These are phyloP conservation scores for Chondrilla cf. caribensis DNA, from an alignment of 37 sponge, comb jelly and placozoan genomes.

Conservation along the genomic window DNA sequence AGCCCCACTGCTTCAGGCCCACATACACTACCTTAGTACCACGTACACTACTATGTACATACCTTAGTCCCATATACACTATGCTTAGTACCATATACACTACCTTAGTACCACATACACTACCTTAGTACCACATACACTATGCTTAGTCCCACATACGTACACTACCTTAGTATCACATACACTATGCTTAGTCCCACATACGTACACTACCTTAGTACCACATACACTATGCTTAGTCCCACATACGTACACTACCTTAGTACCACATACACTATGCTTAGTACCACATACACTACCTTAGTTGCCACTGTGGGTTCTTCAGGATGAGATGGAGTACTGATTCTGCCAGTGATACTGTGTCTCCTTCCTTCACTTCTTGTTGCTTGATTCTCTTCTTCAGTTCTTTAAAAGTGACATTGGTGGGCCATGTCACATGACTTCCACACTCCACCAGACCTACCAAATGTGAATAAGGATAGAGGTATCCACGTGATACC, in stretches of 20 bases:
- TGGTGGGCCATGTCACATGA: constrained; percentile 2
- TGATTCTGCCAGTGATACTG: constrained; percentile 6
- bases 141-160: too few relatives aligned
- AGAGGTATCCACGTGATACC: background rate
- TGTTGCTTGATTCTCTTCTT: background rate
- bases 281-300: background rate
- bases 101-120: too few relatives aligned
- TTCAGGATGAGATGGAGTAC: constrained; percentile 7
- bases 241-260: background rate
- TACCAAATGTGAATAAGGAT: background rate
- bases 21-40: too few relatives aligned
- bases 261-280: background rate
- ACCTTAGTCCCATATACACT: background rate
- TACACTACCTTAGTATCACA: background rate
- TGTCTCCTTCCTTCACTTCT: background rate
- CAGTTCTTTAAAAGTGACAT: background rate
- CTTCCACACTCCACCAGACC: background rate
- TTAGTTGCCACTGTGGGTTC: constrained; percentile 49
- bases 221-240: too few relatives aligned
- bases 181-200: background rate
- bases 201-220: background rate
- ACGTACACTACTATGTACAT: too few relatives aligned
- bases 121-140: too few relatives aligned
- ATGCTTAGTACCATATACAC: too few relatives aligned
- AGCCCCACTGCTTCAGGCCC: background rate